Evolutionary conservation across 2,113 vertebrate genomes (phyloP).

Genomic region (Scolopax mira): DNA sequence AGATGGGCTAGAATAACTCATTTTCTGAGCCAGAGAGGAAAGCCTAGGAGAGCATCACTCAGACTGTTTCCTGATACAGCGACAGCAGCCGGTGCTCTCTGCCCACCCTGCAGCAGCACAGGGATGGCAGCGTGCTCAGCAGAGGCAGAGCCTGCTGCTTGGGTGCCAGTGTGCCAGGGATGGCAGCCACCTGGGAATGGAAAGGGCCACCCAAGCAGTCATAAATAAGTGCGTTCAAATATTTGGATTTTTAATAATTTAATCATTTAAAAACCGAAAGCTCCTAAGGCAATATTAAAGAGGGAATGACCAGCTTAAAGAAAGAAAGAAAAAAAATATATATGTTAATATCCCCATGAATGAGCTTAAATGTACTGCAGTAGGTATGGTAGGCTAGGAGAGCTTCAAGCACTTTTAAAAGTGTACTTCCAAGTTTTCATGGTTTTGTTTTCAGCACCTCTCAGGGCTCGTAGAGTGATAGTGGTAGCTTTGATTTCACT

Average conservation of each 20-base stretch:
- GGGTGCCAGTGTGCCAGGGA: neutral
- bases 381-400: neutral
- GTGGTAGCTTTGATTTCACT: neutral
- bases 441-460: neutral
- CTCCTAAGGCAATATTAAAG: neutral
- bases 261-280: neutral
- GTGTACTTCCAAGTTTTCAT: neutral
- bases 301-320: neutral
- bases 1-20: neutral
- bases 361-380: neutral
- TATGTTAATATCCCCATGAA: neutral
- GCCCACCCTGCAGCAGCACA: neutral
- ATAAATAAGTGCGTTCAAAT: neutral
- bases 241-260: neutral
- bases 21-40: neutral
- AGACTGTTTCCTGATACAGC: neutral
- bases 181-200: neutral
- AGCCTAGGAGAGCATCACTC: fast-evolving
- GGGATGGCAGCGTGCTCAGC: neutral
- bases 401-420: neutral
- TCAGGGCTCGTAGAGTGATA: neutral
- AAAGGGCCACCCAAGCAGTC: neutral
- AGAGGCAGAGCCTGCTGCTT: neutral
- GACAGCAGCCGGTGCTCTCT: neutral
- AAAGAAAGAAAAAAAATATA: neutral